Evolutionary conservation across 2,888 invertebrate genomes (phyloP), one percentile per base, ranked within the genome.

Genomic region (Branchipolynoe longqiensis): DNA sequence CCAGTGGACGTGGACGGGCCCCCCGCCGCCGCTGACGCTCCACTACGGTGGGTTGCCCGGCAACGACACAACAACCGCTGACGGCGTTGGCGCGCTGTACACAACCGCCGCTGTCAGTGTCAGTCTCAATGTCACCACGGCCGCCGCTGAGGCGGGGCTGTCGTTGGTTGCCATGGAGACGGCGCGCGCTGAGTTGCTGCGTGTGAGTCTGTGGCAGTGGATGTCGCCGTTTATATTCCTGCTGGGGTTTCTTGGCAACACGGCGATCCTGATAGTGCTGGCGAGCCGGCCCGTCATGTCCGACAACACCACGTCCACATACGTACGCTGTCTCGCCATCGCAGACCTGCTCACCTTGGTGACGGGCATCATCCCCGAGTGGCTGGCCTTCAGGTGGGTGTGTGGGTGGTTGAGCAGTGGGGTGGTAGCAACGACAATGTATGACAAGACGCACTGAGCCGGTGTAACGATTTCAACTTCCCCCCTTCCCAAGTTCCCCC

Each of bases 281-380:
- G 87, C 89, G 85, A 54, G 84, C 4, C 86, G 87, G 12, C 48
- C 78, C n/a, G 64, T 78, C n/a, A 82, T 90, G 86, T 78, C 82
- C 18, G 88, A 88, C 31, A 90, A 88, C 4, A 86, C 90, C n/a
- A 89, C 89, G n/a, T 84, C 86, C 31, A 69, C 86, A 0, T 90
- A 89, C 85, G 87, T 90, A 38, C 69, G 84, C n/a, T 40, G 85
- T 12, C 88, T 90, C 85, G 89, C 90, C n/a, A 31, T 87, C 1
- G 88, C 88, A 18, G 90, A 90, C 83, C 56, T 87, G 40, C 48
- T 83, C 3, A 87, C 85, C 6, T 83, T 90, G 28, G 33, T 90
- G n/a, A 86, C 86, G 0, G 89, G 89, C 12, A 89, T 90, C 74
- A 56, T 90, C 0, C 89, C 90, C 0, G 89, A 90, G 56, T 89